Evolutionary conservation across 64 coral and sea anemone genomes (phyloP).

Genomic region (Stichodactyla mertensii): DNA sequence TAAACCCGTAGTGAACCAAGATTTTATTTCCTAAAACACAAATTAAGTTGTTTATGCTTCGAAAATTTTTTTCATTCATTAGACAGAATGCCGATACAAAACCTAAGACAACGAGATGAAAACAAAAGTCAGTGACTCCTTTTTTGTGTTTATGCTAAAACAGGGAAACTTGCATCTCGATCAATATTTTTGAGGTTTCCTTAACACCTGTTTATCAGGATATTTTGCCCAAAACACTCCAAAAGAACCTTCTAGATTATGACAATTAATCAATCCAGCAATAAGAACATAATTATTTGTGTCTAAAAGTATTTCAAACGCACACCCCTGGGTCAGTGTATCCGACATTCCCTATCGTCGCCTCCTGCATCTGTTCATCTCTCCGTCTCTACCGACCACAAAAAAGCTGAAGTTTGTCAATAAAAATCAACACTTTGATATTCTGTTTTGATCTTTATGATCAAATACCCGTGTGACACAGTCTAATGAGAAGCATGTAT

Average conservation of each 20-base stretch:
- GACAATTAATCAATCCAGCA: neutral
- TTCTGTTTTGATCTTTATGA: neutral
- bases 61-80: no score
- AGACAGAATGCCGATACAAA: no score
- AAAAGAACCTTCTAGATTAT: neutral
- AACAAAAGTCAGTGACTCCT: no score
- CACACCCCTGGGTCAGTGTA: neutral
- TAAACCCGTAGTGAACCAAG: no score
- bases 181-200: neutral
- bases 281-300: neutral
- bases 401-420: neutral
- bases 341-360: no score
- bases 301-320: neutral
- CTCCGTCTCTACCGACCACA: neutral
- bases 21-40: no score
- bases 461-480: neutral
- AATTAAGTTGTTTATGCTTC: no score
- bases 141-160: neutral
- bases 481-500: neutral
- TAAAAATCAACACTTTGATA: neutral
- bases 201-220: neutral
- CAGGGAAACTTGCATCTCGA: neutral
- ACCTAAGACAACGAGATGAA: no score
- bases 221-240: neutral
- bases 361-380: neutral